Percentiles rank a stretch among this genome's conserved stretches.
Evolutionary conservation across 1,140 invertebrate species (phyloP).

Genomic region (Cyrtorhinus lividipennis): DNA sequence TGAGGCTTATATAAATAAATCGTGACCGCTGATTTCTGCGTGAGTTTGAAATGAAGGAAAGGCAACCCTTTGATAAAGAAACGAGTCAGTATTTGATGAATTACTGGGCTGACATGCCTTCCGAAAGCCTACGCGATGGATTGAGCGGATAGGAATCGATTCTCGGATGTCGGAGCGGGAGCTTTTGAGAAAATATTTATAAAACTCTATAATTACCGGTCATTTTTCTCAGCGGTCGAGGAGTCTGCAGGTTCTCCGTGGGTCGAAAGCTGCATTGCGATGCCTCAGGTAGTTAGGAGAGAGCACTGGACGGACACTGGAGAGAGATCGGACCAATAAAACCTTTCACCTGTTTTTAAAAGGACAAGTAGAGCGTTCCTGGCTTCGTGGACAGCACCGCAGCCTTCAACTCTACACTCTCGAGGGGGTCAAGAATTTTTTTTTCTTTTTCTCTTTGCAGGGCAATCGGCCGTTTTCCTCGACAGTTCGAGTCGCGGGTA

Average conservation of each 20-base stretch:
- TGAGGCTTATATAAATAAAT: not conserved
- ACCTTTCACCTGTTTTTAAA: conserved; percentile 8
- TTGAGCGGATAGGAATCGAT: not conserved
- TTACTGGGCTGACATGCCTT: not conserved
- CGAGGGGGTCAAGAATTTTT: not conserved
- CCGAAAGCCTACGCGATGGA: not conserved
- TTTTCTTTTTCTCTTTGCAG: not conserved
- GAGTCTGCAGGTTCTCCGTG: too few relatives aligned
- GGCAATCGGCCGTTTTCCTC: conserved; percentile 1
- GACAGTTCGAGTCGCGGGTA: not conserved
- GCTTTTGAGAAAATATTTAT: not conserved
- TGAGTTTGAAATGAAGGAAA: not conserved
- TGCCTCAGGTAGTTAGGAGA: not conserved
- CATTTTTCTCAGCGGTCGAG: too few relatives aligned
- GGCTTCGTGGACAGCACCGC: too few relatives aligned
- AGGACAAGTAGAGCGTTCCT: not conserved
- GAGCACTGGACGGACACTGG: not conserved
- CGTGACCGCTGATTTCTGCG: conserved; percentile 5
- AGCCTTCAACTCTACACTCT: not conserved
- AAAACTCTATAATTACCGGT: not conserved
- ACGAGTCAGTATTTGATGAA: not conserved
- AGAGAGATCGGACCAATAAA: conserved; percentile 4
- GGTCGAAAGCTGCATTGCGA: not conserved
- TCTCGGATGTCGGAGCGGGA: not conserved
- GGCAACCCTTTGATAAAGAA: not conserved